Base-by-base conservation (phyloP, 1,140 invertebrate species). In the Nixonia krombeini region DNA sequence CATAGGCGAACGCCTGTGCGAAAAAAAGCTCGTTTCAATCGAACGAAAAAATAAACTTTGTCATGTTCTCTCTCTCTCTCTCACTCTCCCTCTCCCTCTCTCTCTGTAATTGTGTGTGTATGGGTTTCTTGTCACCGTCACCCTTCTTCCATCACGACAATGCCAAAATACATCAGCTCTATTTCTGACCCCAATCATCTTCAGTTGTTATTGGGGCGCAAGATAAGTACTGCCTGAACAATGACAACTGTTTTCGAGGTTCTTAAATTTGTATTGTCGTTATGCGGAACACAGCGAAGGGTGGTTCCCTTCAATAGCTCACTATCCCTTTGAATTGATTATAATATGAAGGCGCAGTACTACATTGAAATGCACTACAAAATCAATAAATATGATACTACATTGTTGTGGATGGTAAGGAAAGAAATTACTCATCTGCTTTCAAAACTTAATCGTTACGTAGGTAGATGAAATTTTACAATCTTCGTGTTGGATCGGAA, bases 11-110 rank as follows among this genome's bases (percentile, higher is more conserved):
- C 33, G 26, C 10, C 8, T 21, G 33, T 29, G 33, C 4, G 17
- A 56, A 47, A 50, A 67, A 50, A 62, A 25, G 8, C 35, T 40
- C n/a, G 28, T 45, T 16, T 38, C 16, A 18, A 40, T 21, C 15
- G 37, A 40, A 17, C 37, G 16, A 61, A 50, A 61, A 18, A 61
- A 35, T 44, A 16, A 41, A 45, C 44, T 15, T 23, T 18, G 38
- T 33, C 41, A 35, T 40, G 16, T 10, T 4, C 38, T 26, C 44
- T 44, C 55, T 41, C 40, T 45, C 50, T 26, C 35, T 16, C 45
- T 44, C 8, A 12, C 31, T 50, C 41, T 33, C 35, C 18, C 18
- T 53, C 26, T 8, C 9, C 10, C 23, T 31, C 42, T 31, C 17
- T 26, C n/a, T 40, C 15, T n/a, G n/a, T n/a, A n/a, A n/a, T n/a